phyloP scores from a whole-genome alignment of 1,140 invertebrate species.

The Heliothis virescens region DNA sequence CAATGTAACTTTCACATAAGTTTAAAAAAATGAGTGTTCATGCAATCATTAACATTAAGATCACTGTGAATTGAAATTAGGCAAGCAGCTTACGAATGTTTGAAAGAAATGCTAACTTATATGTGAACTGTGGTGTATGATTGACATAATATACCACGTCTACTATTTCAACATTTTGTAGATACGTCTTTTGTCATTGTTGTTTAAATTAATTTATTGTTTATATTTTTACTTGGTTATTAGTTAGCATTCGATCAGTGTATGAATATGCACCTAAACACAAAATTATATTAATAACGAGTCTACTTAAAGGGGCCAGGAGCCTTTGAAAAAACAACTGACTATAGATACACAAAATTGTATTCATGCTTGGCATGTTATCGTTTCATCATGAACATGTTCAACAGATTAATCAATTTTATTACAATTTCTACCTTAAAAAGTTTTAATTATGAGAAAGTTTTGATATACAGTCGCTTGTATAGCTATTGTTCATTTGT shows the following conservation, averaged over 20 bases:
- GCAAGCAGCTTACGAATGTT: constrained; percentile 23
- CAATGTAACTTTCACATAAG: constrained; percentile 36
- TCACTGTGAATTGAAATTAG: constrained; percentile 38
- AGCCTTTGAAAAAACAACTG: no score
- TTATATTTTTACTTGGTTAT: background rate
- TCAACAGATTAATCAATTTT: constrained; percentile 19
- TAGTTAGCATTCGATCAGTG: constrained; percentile 2
- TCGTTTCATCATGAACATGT: constrained; percentile 10
- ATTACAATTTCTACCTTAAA: constrained; percentile 17
- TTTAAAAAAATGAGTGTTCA: constrained; percentile 40
- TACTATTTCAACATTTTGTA: constrained; percentile 2
- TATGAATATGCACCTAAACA: constrained; percentile 13
- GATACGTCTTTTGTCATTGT: background rate
- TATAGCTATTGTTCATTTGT: constrained; percentile 35
- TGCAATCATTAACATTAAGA: constrained; percentile 31
- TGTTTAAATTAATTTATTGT: constrained; percentile 38
- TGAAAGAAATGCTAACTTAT: background rate
- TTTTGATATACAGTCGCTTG: constrained; percentile 1
- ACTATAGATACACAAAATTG: background rate
- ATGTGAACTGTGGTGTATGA: background rate
- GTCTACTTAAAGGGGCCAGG: no score
- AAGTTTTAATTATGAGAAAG: constrained; percentile 25
- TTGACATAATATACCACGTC: no score
- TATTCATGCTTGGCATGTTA: constrained; percentile 19
- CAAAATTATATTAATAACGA: background rate